Base-by-base conservation (phyloP, 2,888 invertebrate species). In the Nysson spinosus region DNA sequence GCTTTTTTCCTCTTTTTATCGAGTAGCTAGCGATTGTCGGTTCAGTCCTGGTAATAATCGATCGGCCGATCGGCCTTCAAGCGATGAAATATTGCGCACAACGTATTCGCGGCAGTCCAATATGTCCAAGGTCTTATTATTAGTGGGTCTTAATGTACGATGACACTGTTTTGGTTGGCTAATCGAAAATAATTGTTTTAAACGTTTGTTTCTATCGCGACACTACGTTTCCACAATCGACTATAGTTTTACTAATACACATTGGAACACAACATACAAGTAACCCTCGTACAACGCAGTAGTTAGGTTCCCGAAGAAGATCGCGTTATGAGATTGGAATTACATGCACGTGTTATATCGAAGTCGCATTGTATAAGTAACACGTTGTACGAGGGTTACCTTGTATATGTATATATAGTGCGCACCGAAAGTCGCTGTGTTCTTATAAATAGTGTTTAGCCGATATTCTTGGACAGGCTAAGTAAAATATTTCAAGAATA, bases 61-160 rank as follows among this genome's bases (percentile, higher is more conserved):
- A 69, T 72, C 68, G 57, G 66, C 58, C 50, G 69, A 72, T 72
- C 72, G 70, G 52, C 63, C 70, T 77, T 72, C 77, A 63, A 54
- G 26, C 69, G 55, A 66, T 61, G 68, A 65, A 69, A 63, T 63
- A 70, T 75, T 60, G 66, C 65, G 56, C 70, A 54, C 44, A 28
- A 63, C 73, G 60, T 50, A 62, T 55, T 57, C 56, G 51, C 39
- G 58, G 34, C 44, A 50, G 55, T 54, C 47, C 66, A 62, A 56
- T 16, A 58, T 58, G 63, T 71, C 56, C 75, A 75, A 75, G 77
- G 69, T 60, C 56, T 57, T 30, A 6, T 49, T 55, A 71, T 70
- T 73, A 73, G 66, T 71, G 58, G 77, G 75, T 69, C 75, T 71
- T 58, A 58, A 16, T 42, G 32, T 35, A 57, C 28, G 63, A 51